A percentile compares a stretch with the other conserved stretches of the same genome.
Evolutionary conservation across 2,113 vertebrate species (phyloP).

Genomic region (Aptenodytes patagonicus): DNA sequence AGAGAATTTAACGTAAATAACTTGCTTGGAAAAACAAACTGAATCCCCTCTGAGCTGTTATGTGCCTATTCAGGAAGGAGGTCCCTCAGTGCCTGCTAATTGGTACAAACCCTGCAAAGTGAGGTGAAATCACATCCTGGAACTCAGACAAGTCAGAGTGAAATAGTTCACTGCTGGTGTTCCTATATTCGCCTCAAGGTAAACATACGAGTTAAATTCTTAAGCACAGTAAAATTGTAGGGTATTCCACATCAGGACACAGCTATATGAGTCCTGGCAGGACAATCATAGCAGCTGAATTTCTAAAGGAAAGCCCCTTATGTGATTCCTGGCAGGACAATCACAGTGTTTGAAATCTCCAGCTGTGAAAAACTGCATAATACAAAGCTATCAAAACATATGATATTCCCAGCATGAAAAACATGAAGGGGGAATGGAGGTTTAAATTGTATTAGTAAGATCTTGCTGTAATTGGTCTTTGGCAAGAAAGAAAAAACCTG

Average conservation of each 20-base stretch:
- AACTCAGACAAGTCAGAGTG: background rate
- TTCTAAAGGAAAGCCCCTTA: constrained; percentile 27
- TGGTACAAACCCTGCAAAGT: background rate
- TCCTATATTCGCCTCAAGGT: background rate
- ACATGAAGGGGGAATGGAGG: background rate
- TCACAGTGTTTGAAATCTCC: constrained; percentile 43
- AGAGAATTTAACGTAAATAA: background rate
- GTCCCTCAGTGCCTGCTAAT: background rate
- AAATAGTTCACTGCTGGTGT: background rate
- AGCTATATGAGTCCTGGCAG: constrained; percentile 23
- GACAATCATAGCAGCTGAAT: background rate
- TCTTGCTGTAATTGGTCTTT: constrained; percentile 33
- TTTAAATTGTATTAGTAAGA: constrained; percentile 48
- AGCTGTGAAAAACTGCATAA: constrained; percentile 47
- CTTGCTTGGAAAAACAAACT: background rate
- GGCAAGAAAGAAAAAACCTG: background rate
- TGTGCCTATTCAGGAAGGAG: background rate
- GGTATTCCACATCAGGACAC: background rate
- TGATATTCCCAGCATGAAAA: constrained; percentile 45
- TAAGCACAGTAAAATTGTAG: background rate
- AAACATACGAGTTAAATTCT: background rate
- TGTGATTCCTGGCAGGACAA: constrained; percentile 61
- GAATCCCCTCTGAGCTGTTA: background rate
- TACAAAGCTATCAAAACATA: constrained; percentile 60
- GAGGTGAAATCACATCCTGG: constrained; percentile 15